A percentile compares a stretch with the other conserved stretches of the same genome.
These are phyloP conservation scores for Pionites leucogaster DNA, from an alignment of 2,113 vertebrate genomes.

Conservation along the genomic window DNA sequence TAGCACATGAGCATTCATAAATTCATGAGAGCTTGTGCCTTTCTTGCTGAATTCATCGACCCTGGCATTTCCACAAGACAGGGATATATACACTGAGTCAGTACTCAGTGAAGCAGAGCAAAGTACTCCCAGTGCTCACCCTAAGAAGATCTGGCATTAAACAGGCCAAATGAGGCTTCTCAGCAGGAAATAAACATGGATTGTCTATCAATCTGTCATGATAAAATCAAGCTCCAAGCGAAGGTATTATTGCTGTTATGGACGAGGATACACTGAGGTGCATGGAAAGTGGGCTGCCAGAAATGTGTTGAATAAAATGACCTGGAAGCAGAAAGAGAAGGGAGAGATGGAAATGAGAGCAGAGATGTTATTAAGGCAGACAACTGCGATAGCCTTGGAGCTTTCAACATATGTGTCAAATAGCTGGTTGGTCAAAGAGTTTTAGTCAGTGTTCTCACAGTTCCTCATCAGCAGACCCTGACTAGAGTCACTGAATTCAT, in stretches of 20 bases:
- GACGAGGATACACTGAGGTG: neutral
- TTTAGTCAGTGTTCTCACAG: conserved; percentile 17
- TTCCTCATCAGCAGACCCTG: neutral
- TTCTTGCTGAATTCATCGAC: neutral
- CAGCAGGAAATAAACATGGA: neutral
- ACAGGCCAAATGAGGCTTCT: conserved; percentile 23
- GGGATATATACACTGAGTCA: neutral
- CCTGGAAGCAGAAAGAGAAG: neutral
- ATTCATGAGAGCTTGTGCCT: neutral
- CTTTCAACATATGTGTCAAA: conserved; percentile 26
- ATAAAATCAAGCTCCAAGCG: neutral
- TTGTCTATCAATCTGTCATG: conserved; percentile 40
- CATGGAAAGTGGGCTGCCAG: neutral
- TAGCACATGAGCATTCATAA: neutral
- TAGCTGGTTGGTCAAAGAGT: neutral
- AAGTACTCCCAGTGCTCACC: neutral
- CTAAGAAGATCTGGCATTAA: conserved; percentile 15
- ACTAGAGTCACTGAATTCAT: neutral
- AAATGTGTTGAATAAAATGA: neutral
- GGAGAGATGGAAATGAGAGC: conserved; percentile 26
- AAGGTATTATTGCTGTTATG: neutral
- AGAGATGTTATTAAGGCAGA: conserved; percentile 42
- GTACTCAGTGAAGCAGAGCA: neutral
- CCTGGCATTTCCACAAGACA: accelerated
- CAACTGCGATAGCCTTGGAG: neutral